These are phyloP conservation scores for Thyatira batis DNA, from an alignment of 2,888 invertebrate genomes.

Conservation along the genomic window DNA sequence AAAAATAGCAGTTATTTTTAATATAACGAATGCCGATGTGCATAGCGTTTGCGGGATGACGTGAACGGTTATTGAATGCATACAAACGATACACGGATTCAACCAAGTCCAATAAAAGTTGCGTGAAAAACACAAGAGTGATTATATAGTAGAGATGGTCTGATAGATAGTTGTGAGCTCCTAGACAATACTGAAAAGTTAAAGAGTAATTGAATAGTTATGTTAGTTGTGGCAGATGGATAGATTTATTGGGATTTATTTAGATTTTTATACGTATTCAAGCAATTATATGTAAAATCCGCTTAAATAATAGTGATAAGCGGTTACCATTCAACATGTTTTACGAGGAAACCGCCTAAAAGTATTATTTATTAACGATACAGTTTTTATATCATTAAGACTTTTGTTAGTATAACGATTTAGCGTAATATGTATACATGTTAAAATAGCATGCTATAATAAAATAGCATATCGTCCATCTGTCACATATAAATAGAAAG, in stretches of 20 bases:
- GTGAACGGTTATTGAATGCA: conserved; percentile 48
- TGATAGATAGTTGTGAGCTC: conserved; percentile 38
- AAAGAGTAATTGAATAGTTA: conserved; percentile 28
- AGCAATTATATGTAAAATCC: not conserved
- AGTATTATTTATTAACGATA: too few relatives aligned
- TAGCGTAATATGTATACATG: too few relatives aligned
- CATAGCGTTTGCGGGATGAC: conserved; percentile 37
- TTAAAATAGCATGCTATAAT: not conserved
- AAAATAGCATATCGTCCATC: not conserved
- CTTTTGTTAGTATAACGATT: too few relatives aligned
- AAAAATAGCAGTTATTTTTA: conserved; percentile 14
- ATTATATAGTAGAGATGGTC: conserved; percentile 48
- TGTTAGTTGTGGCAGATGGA: not conserved
- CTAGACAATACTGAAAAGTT: conserved; percentile 47
- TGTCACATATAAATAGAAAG: not conserved
- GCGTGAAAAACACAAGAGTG: conserved; percentile 64
- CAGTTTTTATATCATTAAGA: too few relatives aligned
- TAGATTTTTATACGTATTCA: not conserved
- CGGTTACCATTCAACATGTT: too few relatives aligned
- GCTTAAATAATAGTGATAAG: too few relatives aligned
- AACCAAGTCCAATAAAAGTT: conserved; percentile 61
- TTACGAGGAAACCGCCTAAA: too few relatives aligned
- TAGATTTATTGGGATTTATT: conserved; percentile 25
- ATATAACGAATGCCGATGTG: conserved; percentile 36
- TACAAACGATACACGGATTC: conserved; percentile 70